Evolutionary conservation across 2,888 invertebrate genomes (phyloP), one percentile per base, ranked within the genome.

Genomic region (Hoplodrina blanda): DNA sequence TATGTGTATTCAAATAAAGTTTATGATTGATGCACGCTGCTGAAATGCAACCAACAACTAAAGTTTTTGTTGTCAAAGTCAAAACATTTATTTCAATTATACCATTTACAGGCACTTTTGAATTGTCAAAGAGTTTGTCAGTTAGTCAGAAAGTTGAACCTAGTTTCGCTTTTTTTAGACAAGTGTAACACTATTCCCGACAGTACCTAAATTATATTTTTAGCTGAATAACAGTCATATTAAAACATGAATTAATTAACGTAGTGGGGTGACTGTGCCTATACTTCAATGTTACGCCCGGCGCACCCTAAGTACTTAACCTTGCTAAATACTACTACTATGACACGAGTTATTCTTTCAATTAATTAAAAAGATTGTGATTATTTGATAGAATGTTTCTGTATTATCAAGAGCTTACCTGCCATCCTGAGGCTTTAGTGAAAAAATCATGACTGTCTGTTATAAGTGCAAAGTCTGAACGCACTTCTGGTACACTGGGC

Each of bases 391-490:
- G 41, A 13, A 19, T 30, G 5, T 5, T 25, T 17, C 41, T n/a
- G 15, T 17, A 30, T 3, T 20, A n/a, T 15, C 17, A 46, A 4
- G 15, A n/a, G 17, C 71, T 80, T 85, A 96, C 96, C 94, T 97
- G 97, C 97, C 97, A 97, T 70, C 96, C 93, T 6, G 97, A 96
- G 8, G 96, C 96, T 85, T 96, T 96, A 88, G 96, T 96, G 81
- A 96, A 97, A 87, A 97, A 97, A 61, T 96, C 93, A 62, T 95
- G 91, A 55, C 97, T 96, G 37, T 94, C 91, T 10, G 94, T 96
- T 70, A 97, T 97, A 25, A 96, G 94, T 13, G 97, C 97, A 60
- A 97, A 92, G 74, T 96, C 95, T 74, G 96, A 93, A 60, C 91
- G 91, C 1, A 97, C 94, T 88, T 94, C 92, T 6, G 94, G 92